A percentile compares a stretch with the other conserved stretches of the same genome.
phyloP scores from a whole-genome alignment of 2,797 vertebrate species.

The Champsocephalus gunnari region DNA sequence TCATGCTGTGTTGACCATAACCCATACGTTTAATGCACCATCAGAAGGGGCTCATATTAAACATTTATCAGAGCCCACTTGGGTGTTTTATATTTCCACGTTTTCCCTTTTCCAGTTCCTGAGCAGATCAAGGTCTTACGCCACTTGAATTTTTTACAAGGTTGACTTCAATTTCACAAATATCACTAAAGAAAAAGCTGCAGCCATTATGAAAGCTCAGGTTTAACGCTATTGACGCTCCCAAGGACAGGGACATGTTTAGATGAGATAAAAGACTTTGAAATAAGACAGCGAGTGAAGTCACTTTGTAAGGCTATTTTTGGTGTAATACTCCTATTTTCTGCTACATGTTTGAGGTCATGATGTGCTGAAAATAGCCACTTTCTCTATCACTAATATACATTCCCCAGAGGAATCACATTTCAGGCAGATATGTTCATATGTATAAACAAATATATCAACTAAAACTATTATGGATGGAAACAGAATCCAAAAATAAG shows the following conservation, averaged over 20 bases:
- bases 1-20: slow-evolving; percentile 32
- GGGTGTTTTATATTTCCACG: background rate
- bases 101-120: slow-evolving; percentile 36
- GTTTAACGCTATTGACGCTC: background rate
- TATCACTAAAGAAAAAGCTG: slow-evolving; percentile 7
- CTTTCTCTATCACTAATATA: slow-evolving; percentile 35
- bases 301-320: slow-evolving; percentile 49
- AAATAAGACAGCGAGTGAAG: slow-evolving; percentile 18
- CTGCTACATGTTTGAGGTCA: slow-evolving; percentile 34
- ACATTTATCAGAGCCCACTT: slow-evolving; percentile 57
- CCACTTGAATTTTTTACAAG: slow-evolving; percentile 47
- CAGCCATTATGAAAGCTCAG: slow-evolving; percentile 21
- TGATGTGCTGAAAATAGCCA: slow-evolving; percentile 46
- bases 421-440: slow-evolving; percentile 24
- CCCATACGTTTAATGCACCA: slow-evolving; percentile 58
- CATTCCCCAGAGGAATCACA: slow-evolving; percentile 41
- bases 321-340: slow-evolving; percentile 17
- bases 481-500: slow-evolving; percentile 65
- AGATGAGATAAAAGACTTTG: slow-evolving; percentile 18
- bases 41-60: slow-evolving; percentile 50
- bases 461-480: slow-evolving; percentile 55
- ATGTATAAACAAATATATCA: slow-evolving; percentile 27
- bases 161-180: slow-evolving; percentile 21
- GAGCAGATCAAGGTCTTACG: slow-evolving; percentile 21
- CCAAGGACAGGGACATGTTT: slow-evolving; percentile 19